Conservation (phyloP, 2,888 invertebrate species). For the Parelbella ahira region DNA sequence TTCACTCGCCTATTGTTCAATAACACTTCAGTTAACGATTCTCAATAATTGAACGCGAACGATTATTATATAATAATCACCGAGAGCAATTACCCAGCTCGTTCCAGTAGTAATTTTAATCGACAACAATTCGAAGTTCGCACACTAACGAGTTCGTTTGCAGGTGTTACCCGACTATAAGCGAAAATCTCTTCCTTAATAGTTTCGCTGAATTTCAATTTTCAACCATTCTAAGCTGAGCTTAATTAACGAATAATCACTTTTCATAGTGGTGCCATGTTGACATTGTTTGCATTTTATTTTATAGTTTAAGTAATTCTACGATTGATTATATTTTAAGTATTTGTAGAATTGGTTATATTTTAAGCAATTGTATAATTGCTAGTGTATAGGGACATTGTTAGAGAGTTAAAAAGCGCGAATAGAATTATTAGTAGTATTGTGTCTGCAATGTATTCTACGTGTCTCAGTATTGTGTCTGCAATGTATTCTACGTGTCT, state of each 20-base stretch:
- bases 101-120: constrained; percentile 37
- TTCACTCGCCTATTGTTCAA: not conserved
- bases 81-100: constrained; percentile 16
- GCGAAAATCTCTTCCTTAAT: constrained; percentile 33
- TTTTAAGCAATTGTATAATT: no score
- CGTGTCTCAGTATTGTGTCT: no score
- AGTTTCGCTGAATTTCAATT: constrained; percentile 31
- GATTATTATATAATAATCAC: constrained; percentile 18
- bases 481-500: no score
- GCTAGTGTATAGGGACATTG: no score
- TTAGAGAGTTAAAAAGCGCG: no score
- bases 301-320: no score
- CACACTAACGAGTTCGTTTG: constrained; percentile 36
- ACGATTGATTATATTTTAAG: no score
- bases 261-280: no score
- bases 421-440: no score
- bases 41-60: constrained; percentile 11
- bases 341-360: no score
- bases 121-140: constrained; percentile 38
- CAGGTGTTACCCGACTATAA: constrained; percentile 39
- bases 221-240: constrained; percentile 6
- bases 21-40: constrained; percentile 9
- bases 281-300: no score
- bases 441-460: no score
- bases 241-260: constrained; percentile 17